Evolutionary conservation across 2,797 vertebrate species (phyloP).

Genomic region (Oreochromis grahami): DNA sequence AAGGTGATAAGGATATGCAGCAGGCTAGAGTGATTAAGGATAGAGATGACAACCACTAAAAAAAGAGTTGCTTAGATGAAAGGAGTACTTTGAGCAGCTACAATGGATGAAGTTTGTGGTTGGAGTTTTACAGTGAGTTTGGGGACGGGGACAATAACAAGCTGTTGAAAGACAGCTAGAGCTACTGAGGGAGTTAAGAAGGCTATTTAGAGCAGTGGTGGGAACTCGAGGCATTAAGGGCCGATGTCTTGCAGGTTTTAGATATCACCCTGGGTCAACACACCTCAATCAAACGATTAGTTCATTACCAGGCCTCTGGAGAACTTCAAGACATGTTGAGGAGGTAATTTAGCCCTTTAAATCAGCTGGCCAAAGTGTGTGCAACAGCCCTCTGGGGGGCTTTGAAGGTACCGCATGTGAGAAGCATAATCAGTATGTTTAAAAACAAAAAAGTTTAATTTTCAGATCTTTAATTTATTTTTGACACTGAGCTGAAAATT

Average conservation of each 20-base stretch:
- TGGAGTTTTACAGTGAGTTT: not conserved
- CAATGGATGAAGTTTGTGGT: not conserved
- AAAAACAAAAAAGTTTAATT: not conserved
- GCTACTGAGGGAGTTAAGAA: not conserved
- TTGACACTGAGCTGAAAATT: not conserved
- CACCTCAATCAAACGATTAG: not conserved
- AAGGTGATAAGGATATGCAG: not conserved
- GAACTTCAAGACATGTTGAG: not conserved
- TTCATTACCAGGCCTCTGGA: not conserved
- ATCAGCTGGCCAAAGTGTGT: not conserved
- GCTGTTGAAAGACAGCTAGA: not conserved
- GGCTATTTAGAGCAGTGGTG: not conserved
- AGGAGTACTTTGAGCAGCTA: not conserved
- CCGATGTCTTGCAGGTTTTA: not conserved
- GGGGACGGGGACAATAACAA: not conserved
- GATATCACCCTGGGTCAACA: not conserved
- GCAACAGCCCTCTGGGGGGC: not conserved
- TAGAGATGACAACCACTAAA: not conserved
- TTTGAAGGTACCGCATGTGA: not conserved
- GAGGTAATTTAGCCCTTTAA: not conserved
- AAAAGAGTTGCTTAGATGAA: not conserved
- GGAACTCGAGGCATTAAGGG: not conserved
- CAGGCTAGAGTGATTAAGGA: not conserved
- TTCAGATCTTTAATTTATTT: not conserved
- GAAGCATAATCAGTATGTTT: not conserved